Evolutionary conservation across 2,113 vertebrate species (phyloP).

Genomic region (Lutjanus erythropterus): DNA sequence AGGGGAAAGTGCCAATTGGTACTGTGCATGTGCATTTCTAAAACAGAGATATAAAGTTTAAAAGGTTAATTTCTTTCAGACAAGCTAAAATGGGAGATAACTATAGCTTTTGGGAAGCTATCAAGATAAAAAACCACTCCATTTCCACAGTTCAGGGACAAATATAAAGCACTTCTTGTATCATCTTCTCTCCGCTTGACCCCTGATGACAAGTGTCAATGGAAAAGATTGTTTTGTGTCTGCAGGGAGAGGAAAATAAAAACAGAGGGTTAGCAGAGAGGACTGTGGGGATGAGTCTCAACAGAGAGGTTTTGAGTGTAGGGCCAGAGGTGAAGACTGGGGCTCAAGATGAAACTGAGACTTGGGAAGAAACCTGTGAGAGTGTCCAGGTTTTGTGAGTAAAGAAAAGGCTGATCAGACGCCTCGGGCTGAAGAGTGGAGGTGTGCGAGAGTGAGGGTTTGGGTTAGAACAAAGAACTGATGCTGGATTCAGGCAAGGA

Average conservation of each 20-base stretch:
- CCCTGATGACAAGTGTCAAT: constrained; percentile 34
- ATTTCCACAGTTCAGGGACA: constrained; percentile 7
- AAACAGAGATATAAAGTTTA: too few relatives aligned
- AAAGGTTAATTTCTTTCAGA: neutral
- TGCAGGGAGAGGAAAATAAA: constrained; percentile 23
- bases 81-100: neutral
- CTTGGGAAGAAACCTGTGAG: constrained; percentile 41
- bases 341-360: constrained; percentile 47
- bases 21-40: too few relatives aligned
- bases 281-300: constrained; percentile 16
- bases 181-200: constrained; percentile 29
- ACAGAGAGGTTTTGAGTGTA: constrained; percentile 15
- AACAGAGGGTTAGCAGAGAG: constrained; percentile 12
- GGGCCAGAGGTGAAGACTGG: constrained; percentile 8
- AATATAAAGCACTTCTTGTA: constrained; percentile 17
- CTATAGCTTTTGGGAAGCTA: neutral
- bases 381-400: neutral
- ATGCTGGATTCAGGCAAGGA: constrained; percentile 34
- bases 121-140: constrained; percentile 1
- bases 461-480: constrained; percentile 9
- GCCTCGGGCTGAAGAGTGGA: neutral
- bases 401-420: constrained; percentile 29
- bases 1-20: too few relatives aligned
- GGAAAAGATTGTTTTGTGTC: constrained; percentile 47
- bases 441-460: constrained; percentile 18